These are phyloP conservation scores for Pheosia tremula DNA, from an alignment of 2,888 invertebrate species.

Conservation along the genomic window DNA sequence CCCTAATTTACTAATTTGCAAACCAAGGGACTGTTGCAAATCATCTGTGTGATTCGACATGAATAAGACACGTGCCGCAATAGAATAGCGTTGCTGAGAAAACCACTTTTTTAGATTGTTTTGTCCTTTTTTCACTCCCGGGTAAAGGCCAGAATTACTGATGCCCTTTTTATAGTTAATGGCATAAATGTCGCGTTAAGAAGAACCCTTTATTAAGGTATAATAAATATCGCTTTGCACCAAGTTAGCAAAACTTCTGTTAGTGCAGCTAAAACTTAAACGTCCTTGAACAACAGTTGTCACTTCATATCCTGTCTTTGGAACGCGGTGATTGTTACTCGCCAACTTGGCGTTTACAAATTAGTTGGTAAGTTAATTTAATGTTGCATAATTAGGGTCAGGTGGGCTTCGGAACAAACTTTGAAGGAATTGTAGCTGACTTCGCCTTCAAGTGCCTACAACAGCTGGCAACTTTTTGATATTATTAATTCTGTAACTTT, in stretches of 20 bases:
- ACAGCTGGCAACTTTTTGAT: not conserved
- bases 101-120: not conserved
- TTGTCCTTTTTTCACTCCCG: too few relatives aligned
- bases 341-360: constrained; percentile 42
- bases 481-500: not conserved
- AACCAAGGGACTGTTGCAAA: constrained; percentile 43
- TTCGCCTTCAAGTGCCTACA: not conserved
- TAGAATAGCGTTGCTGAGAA: not conserved
- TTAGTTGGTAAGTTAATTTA: constrained; percentile 41
- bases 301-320: constrained; percentile 57
- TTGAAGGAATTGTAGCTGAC: not conserved
- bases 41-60: constrained; percentile 47
- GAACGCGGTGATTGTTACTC: constrained; percentile 30
- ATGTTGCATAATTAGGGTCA: constrained; percentile 14
- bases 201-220: not conserved
- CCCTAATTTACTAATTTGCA: constrained; percentile 56
- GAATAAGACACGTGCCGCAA: constrained; percentile 22
- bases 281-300: constrained; percentile 58
- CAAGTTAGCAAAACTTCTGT: constrained; percentile 30
- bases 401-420: not conserved
- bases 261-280: constrained; percentile 58
- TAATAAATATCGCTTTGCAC: constrained; percentile 14
- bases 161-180: too few relatives aligned
- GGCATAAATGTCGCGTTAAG: too few relatives aligned
- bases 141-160: too few relatives aligned